Percentiles rank a stretch among this genome's conserved stretches.
These are phyloP conservation scores for Brevimyrus niger DNA, from an alignment of 2,113 vertebrate species.

Conservation along the genomic window DNA sequence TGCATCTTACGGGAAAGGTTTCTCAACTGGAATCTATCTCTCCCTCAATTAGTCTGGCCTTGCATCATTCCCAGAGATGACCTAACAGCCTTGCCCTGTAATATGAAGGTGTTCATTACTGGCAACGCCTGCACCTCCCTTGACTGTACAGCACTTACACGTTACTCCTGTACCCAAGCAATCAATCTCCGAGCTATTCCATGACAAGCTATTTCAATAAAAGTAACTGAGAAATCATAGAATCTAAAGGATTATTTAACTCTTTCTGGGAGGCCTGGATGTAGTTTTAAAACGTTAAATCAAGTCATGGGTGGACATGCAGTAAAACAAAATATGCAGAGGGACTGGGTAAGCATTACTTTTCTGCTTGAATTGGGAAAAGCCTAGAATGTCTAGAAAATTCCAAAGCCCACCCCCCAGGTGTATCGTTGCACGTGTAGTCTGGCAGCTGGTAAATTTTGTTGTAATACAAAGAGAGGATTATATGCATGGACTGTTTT, in stretches of 20 bases:
- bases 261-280: constrained; percentile 13
- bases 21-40: constrained; percentile 38
- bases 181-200: constrained; percentile 13
- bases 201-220: constrained; percentile 16
- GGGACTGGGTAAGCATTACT: background rate
- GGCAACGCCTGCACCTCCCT: constrained; percentile 31
- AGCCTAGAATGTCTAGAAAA: background rate
- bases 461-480: background rate
- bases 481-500: background rate
- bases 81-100: constrained; percentile 27
- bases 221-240: constrained; percentile 18
- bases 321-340: background rate
- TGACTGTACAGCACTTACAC: constrained; percentile 21
- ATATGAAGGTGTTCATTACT: constrained; percentile 30
- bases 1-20: constrained; percentile 32
- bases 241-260: background rate
- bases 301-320: background rate
- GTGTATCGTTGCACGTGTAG: background rate
- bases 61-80: constrained; percentile 41
- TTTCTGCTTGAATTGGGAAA: background rate
- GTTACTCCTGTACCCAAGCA: constrained; percentile 14
- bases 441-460: background rate
- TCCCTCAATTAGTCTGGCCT: constrained; percentile 31
- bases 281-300: background rate
- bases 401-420: background rate